Conservation (phyloP, 1,140 invertebrate genomes). For the Leptinotarsa undecemlineata region DNA sequence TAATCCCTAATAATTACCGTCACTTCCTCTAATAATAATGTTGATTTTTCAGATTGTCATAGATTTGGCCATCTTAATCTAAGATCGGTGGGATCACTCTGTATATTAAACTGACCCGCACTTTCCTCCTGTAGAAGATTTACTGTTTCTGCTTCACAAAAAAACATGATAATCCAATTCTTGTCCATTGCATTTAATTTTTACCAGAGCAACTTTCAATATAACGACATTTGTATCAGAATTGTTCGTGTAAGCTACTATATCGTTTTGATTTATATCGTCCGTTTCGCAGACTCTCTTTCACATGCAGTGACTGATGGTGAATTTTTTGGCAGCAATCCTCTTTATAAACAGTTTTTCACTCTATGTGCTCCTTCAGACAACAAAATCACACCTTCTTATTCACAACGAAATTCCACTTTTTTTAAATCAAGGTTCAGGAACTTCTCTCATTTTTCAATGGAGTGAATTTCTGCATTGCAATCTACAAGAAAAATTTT, state of each 20-base stretch:
- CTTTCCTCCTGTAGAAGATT: neutral
- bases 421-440: neutral
- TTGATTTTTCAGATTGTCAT: neutral
- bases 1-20: neutral
- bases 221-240: too few species aligned
- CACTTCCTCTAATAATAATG: neutral
- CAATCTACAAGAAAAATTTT: neutral
- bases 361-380: neutral
- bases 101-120: neutral
- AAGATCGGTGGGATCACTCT: neutral
- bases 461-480: neutral
- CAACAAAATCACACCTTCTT: neutral
- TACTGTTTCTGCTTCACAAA: too few species aligned
- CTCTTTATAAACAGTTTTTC: neutral
- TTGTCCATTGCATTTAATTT: too few species aligned
- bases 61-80: neutral
- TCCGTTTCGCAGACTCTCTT: too few species aligned
- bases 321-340: neutral
- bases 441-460: too few species aligned
- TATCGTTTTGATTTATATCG: too few species aligned
- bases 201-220: too few species aligned
- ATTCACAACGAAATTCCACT: neutral
- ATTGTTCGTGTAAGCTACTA: too few species aligned
- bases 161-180: too few species aligned
- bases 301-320: neutral